Conservation (phyloP, 2,113 vertebrate genomes). For the Tyrannus savana region DNA sequence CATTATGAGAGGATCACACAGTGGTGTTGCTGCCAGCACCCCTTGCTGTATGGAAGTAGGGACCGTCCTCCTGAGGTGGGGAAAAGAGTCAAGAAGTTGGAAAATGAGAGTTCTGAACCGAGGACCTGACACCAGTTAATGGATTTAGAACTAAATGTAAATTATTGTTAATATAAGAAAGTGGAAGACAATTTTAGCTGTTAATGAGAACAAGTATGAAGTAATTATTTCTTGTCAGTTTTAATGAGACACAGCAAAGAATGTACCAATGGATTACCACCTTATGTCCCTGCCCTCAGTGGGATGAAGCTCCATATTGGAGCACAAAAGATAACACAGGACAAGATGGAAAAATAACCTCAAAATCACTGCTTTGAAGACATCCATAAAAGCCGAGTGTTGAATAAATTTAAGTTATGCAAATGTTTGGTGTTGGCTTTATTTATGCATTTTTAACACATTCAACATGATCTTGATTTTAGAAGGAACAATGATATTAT, state of each 20-base stretch:
- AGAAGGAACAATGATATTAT: conserved; percentile 43
- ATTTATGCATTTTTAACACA: not conserved
- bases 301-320: not conserved
- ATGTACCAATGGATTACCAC: not conserved
- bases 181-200: conserved; percentile 1
- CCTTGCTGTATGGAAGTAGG: not conserved
- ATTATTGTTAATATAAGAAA: conserved; percentile 12
- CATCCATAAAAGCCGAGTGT: not conserved
- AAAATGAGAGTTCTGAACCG: not conserved
- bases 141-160: conserved; percentile 24
- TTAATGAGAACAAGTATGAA: conserved; percentile 44
- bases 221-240: conserved; percentile 42
- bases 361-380: not conserved
- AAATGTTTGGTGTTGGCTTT: not conserved
- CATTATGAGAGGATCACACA: rapidly evolving
- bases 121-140: not conserved
- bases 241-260: conserved; percentile 22
- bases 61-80: not conserved
- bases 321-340: not conserved
- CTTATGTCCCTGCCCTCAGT: not conserved
- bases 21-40: not conserved
- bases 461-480: conserved; percentile 5
- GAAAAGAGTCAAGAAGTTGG: not conserved
- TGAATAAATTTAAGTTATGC: not conserved
- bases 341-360: not conserved